Percentiles rank a stretch among this genome's conserved stretches.
These are phyloP conservation scores for Rhinoderma darwinii DNA, from an alignment of 2,113 vertebrate genomes.

Conservation along the genomic window DNA sequence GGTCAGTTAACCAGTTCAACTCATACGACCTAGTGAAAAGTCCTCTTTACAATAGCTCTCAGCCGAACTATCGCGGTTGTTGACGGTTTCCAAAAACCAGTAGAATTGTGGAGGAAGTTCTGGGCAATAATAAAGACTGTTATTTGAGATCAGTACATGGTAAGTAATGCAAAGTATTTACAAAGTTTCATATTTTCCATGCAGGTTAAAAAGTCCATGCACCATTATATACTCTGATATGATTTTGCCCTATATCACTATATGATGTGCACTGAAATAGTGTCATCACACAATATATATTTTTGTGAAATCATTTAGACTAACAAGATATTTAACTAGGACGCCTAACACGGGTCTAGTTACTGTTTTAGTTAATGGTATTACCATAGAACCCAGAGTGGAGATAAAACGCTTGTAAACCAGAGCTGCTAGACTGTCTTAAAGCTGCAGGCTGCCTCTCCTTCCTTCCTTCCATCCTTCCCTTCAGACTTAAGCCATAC, in stretches of 20 bases:
- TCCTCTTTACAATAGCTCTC: no score
- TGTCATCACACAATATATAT: no score
- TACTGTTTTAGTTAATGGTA: neutral
- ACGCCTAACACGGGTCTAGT: neutral
- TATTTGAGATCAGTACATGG: no score
- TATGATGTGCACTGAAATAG: neutral
- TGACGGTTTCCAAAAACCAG: neutral
- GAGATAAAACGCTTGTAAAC: constrained; percentile 4
- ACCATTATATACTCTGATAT: neutral
- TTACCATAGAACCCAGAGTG: constrained; percentile 3
- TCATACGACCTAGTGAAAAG: no score
- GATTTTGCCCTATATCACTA: neutral
- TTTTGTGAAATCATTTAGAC: no score
- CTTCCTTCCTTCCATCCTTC: neutral
- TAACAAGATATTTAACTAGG: neutral
- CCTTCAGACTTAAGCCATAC: neutral
- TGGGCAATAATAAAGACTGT: neutral
- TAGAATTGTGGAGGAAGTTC: neutral
- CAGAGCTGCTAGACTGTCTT: neutral
- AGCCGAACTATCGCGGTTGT: no score
- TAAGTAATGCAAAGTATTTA: neutral
- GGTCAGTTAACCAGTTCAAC: no score
- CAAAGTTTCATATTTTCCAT: neutral
- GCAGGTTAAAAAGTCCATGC: neutral
- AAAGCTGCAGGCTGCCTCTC: neutral